Percentiles rank a stretch among this genome's conserved stretches.
Evolutionary conservation across 1,140 invertebrate genomes (phyloP).

Genomic region (Lordiphosa clarofinis): DNA sequence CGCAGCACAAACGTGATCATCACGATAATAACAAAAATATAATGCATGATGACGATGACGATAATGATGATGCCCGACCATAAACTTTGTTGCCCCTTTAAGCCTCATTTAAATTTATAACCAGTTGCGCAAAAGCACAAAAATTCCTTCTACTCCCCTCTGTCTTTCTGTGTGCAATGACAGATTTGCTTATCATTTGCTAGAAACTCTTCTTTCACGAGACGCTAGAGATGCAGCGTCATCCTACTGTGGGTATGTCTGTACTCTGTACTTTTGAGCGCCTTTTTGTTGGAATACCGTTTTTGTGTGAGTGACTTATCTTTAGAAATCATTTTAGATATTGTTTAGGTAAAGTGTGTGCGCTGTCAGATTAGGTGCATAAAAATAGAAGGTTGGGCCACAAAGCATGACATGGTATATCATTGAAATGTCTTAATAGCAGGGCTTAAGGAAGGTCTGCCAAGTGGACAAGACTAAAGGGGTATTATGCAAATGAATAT

Average conservation of each 20-base stretch:
- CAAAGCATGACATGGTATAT: constrained; percentile 30
- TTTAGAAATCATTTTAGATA: constrained; percentile 42
- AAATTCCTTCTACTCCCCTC: background rate
- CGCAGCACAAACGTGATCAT: constrained; percentile 56
- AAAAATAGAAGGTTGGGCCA: constrained; percentile 34
- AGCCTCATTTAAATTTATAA: constrained; percentile 58
- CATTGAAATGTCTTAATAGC: constrained; percentile 7
- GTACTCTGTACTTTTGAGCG: constrained; percentile 14
- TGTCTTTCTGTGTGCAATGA: constrained; percentile 39
- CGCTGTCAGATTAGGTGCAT: constrained; percentile 46
- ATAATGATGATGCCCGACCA: constrained; percentile 32
- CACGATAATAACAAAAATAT: constrained; percentile 54
- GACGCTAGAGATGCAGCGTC: too few relatives aligned
- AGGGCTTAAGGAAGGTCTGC: background rate
- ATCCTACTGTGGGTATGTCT: background rate
- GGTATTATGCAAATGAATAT: too few relatives aligned
- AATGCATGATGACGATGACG: constrained; percentile 39
- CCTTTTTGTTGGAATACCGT: background rate
- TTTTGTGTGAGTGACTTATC: constrained; percentile 47
- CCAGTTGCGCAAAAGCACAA: constrained; percentile 44
- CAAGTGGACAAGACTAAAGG: too few relatives aligned
- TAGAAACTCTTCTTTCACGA: constrained; percentile 41
- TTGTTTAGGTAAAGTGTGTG: constrained; percentile 35
- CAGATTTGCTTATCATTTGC: constrained; percentile 73
- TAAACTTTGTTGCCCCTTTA: constrained; percentile 32